phyloP scores from a whole-genome alignment of 2,797 vertebrate genomes.

The Glossophaga mutica region DNA sequence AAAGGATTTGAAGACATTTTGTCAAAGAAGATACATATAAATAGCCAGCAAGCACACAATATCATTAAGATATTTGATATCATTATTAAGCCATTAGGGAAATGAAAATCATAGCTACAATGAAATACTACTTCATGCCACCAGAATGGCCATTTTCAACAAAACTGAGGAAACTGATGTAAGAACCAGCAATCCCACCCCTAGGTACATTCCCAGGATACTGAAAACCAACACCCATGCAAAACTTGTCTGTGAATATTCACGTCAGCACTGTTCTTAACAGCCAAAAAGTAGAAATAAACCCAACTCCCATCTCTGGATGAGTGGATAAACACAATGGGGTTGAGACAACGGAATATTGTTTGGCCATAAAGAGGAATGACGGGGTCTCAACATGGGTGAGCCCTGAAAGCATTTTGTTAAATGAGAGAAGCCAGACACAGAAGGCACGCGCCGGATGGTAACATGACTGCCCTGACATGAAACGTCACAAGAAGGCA shows the following conservation, averaged over 20 bases:
- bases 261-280: neutral
- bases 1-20: neutral
- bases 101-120: neutral
- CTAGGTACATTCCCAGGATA: neutral
- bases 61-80: neutral
- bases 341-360: neutral
- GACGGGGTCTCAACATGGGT: neutral
- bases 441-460: neutral
- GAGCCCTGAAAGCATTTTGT: fast-evolving
- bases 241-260: neutral
- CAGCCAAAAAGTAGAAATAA: neutral
- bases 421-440: neutral
- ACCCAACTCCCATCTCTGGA: fast-evolving
- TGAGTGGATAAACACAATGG: neutral
- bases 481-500: neutral
- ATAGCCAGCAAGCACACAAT: neutral
- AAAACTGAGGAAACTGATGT: fast-evolving
- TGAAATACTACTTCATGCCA: neutral
- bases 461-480: neutral
- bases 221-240: neutral
- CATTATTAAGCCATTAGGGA: neutral
- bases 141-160: neutral
- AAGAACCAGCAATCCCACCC: neutral
- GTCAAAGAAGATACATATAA: neutral
- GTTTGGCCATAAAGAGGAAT: neutral